These are phyloP conservation scores for Syngnathus scovelli DNA, from an alignment of 2,113 vertebrate genomes.

Conservation along the genomic window DNA sequence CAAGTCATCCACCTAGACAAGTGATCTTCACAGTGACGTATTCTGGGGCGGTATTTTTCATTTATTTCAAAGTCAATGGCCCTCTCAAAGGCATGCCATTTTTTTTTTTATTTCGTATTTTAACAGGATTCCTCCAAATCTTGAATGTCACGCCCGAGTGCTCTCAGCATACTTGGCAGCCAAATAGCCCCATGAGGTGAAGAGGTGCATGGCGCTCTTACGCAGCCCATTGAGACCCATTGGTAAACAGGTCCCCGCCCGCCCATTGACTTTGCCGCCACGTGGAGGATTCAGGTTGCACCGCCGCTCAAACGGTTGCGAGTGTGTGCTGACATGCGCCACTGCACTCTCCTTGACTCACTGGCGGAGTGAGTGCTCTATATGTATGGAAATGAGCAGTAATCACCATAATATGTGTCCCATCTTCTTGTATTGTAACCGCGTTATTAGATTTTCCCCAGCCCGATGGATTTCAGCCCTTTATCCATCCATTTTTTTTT, in stretches of 20 bases:
- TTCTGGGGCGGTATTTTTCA: conserved; percentile 19
- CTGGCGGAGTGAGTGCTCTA: conserved; percentile 46
- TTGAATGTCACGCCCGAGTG: conserved; percentile 47
- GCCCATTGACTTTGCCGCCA: conserved; percentile 51
- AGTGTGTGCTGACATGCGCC: conserved; percentile 37
- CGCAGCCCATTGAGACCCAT: conserved; percentile 42
- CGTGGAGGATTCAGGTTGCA: conserved; percentile 44
- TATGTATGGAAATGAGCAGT: conserved; percentile 63
- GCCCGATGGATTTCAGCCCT: conserved; percentile 15
- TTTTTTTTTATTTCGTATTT: conserved; percentile 14
- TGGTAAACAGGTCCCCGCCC: conserved; percentile 58
- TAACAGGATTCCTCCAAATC: conserved; percentile 42
- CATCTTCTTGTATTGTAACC: conserved; percentile 54
- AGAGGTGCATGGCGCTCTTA: conserved; percentile 31
- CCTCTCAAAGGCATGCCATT: conserved; percentile 30
- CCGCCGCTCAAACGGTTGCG: conserved; percentile 34
- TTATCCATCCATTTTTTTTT: conserved; percentile 11
- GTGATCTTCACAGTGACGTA: conserved; percentile 29
- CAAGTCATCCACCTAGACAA: background rate
- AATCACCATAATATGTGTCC: conserved; percentile 62
- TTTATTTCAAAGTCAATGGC: conserved; percentile 52
- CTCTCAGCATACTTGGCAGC: conserved; percentile 43
- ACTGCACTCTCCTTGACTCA: conserved; percentile 63
- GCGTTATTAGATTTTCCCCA: conserved; percentile 37
- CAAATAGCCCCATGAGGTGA: conserved; percentile 39